These are phyloP conservation scores for Ischnus inquisitorius DNA, from an alignment of 2,888 invertebrate species.

Conservation along the genomic window DNA sequence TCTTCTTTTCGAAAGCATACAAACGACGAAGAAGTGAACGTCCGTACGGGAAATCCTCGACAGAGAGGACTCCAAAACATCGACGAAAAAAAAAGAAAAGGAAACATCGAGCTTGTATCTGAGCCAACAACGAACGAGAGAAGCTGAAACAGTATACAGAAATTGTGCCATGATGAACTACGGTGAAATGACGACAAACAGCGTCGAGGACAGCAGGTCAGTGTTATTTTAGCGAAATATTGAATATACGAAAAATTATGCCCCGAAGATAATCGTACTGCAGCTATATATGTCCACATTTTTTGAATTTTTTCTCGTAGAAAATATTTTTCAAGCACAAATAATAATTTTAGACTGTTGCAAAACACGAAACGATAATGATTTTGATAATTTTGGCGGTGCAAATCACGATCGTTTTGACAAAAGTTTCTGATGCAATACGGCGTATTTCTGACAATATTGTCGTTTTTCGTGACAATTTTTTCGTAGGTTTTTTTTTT, in stretches of 20 bases:
- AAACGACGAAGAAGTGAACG: constrained; percentile 7
- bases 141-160: constrained; percentile 34
- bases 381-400: too few relatives aligned
- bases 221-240: constrained; percentile 47
- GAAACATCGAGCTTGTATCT: constrained; percentile 21
- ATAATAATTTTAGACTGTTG: too few relatives aligned
- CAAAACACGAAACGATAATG: too few relatives aligned
- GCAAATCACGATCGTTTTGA: neutral
- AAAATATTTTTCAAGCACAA: neutral
- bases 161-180: constrained; percentile 71
- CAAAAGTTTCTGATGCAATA: too few relatives aligned
- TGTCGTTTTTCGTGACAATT: neutral
- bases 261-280: neutral
- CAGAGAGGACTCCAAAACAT: constrained; percentile 24
- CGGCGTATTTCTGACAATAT: too few relatives aligned
- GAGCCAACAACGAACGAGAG: constrained; percentile 10
- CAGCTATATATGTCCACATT: neutral
- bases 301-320: neutral
- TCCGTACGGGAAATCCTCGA: constrained; percentile 5
- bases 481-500: neutral
- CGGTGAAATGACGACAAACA: constrained; percentile 67
- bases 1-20: neutral
- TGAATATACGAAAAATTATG: neutral
- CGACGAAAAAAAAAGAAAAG: neutral
- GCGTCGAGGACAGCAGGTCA: constrained; percentile 72